Base-by-base conservation (phyloP, 2,888 invertebrate species). In the Aporophyla nigra region DNA sequence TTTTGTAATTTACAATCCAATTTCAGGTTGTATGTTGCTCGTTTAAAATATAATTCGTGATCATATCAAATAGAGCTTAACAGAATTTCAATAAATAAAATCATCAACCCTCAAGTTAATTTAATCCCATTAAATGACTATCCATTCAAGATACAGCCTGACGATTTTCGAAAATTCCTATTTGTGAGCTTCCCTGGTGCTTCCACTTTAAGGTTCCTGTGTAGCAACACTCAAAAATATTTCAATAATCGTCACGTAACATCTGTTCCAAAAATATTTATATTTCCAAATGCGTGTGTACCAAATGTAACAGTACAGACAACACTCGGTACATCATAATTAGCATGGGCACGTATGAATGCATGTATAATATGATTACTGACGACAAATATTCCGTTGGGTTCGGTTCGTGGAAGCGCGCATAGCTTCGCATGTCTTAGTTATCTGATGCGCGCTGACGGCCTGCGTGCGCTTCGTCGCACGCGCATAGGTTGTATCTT, bases 371-470 rank as follows among this genome's bases (percentile, higher is more conserved):
- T 80, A 85, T 81, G 80, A 87, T 80, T 85, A 87, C 90, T 87
- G 82, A 86, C 86, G 82, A 88, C 90, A 89, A 90, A 87, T 89
- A 90, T 90, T 88, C 87, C 86, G 85, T 87, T 86, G 88, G 68
- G 86, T 81, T 78, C 70, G 51, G 72, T 91, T 91, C 90, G 76
- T 84, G 84, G 91, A 92, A 92, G 74, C 86, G 80, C 84, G 78
- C 87, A 77, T 79, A 80, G 83, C 85, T 78, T 76, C 83, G 82
- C 89, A 86, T 91, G 91, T 90, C 87, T 65, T 82, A 84, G 90
- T 90, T 94, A 94, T 94, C 94, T 89, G 94, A 94, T 94, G 90
- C 86, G 87, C 90, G 89, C 87, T 86, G 87, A 89, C 92, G 87
- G 89, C 88, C 88, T 93, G 93, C 93, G 92, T 91, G 91, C 84